Evolutionary conservation across 2,797 vertebrate species (phyloP).

Genomic region (Hypotaenidia philippensis): DNA sequence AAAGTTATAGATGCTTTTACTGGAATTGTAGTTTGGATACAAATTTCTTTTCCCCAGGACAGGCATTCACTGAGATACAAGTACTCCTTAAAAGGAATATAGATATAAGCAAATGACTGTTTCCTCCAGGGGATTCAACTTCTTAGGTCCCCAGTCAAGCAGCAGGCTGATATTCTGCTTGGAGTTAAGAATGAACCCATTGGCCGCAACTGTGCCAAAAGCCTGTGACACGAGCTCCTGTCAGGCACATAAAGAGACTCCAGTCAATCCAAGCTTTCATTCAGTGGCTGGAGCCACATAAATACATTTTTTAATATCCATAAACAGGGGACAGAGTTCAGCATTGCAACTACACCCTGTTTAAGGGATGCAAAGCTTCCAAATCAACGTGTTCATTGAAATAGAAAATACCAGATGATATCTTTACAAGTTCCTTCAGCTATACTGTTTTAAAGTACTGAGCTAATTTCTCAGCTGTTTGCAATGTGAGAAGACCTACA

Average conservation of each 20-base stretch:
- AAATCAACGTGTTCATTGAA: not conserved
- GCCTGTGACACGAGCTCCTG: not conserved
- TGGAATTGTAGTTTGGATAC: conserved; percentile 18
- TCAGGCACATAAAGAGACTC: not conserved
- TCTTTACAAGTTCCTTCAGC: not conserved
- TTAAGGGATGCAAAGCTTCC: not conserved
- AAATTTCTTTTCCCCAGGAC: conserved; percentile 32
- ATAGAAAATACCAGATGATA: not conserved
- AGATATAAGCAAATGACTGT: not conserved
- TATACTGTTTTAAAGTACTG: not conserved
- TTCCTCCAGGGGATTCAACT: not conserved
- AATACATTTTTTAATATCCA: not conserved
- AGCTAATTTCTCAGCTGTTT: not conserved
- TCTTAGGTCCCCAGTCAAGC: not conserved
- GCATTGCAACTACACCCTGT: not conserved
- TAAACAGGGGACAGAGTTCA: not conserved
- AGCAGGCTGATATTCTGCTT: not conserved
- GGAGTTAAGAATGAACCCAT: not conserved
- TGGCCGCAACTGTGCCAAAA: not conserved
- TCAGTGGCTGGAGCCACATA: not conserved
- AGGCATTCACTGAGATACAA: conserved; percentile 8
- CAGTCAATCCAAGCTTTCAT: not conserved
- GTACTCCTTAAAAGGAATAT: conserved; percentile 10
- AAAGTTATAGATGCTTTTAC: conserved; percentile 11
- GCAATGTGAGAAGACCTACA: not conserved